Evolutionary conservation across 2,888 invertebrate genomes (phyloP).

Genomic region (Luffia ferchaultella): DNA sequence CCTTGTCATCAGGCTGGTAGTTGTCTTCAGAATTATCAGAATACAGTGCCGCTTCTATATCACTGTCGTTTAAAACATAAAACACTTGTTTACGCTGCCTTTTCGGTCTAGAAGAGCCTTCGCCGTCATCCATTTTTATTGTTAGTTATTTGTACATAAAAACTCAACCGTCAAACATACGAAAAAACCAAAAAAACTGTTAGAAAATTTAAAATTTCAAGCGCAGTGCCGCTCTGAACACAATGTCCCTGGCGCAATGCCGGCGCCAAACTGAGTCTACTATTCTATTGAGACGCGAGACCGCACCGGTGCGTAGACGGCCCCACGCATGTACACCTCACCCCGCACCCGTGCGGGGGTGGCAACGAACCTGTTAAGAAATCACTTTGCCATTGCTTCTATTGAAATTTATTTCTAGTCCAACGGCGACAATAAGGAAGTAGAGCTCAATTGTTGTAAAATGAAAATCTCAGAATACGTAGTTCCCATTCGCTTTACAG

Average conservation of each 20-base stretch:
- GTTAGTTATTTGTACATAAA: neutral
- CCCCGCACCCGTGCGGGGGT: neutral
- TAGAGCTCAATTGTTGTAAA: too few species aligned
- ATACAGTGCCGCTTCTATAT: neutral
- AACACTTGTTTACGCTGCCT: neutral
- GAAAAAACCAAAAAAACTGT: neutral
- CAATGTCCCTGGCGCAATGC: neutral
- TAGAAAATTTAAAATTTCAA: neutral
- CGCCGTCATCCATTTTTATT: neutral
- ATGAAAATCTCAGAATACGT: too few species aligned
- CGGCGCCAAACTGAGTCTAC: too few species aligned
- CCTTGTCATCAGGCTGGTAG: neutral
- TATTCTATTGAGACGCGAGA: too few species aligned
- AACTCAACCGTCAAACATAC: too few species aligned
- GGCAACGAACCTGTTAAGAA: neutral
- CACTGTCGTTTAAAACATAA: neutral
- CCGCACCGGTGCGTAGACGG: neutral
- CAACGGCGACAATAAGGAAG: too few species aligned
- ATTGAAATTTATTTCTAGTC: too few species aligned
- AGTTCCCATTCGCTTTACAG: too few species aligned
- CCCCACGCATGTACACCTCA: neutral
- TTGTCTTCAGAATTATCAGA: neutral
- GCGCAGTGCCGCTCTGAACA: neutral
- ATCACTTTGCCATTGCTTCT: too few species aligned
- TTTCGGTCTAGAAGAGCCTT: neutral